Conservation (phyloP, 2,797 vertebrate species). For the Eurystomus glaucurus region DNA sequence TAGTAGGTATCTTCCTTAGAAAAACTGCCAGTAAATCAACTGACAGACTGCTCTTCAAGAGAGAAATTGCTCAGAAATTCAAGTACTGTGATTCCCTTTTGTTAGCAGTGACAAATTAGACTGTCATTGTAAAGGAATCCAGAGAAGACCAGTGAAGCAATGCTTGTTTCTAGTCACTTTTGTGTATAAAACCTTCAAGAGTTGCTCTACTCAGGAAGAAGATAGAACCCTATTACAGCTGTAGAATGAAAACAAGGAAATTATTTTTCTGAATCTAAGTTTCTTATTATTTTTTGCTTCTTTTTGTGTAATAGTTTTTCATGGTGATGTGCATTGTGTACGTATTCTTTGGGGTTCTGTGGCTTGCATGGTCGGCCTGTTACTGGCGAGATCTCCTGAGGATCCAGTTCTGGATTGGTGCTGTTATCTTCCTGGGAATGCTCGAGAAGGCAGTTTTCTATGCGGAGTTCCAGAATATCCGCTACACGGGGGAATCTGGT, state of each 20-base stretch:
- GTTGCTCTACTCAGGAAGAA: background rate
- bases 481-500: conserved; percentile 93
- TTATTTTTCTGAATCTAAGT: background rate
- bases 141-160: conserved; percentile 4
- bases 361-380: conserved; percentile 95
- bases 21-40: background rate
- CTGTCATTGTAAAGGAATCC: background rate
- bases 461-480: conserved; percentile 95
- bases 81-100: background rate
- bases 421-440: conserved; percentile 95
- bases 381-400: conserved; percentile 94
- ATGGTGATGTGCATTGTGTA: conserved; percentile 98
- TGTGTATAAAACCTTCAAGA: background rate
- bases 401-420: conserved; percentile 97
- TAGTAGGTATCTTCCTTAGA: background rate
- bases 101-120: background rate
- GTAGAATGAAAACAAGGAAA: background rate
- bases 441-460: conserved; percentile 96
- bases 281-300: conserved; percentile 32
- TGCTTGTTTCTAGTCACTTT: background rate
- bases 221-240: background rate
- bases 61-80: background rate
- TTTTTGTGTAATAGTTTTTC: conserved; percentile 82
- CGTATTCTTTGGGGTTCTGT: conserved; percentile 93
- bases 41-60: background rate